Evolutionary conservation across 2,113 vertebrate species (phyloP).

Genomic region (Gasterosteus nipponicus): DNA sequence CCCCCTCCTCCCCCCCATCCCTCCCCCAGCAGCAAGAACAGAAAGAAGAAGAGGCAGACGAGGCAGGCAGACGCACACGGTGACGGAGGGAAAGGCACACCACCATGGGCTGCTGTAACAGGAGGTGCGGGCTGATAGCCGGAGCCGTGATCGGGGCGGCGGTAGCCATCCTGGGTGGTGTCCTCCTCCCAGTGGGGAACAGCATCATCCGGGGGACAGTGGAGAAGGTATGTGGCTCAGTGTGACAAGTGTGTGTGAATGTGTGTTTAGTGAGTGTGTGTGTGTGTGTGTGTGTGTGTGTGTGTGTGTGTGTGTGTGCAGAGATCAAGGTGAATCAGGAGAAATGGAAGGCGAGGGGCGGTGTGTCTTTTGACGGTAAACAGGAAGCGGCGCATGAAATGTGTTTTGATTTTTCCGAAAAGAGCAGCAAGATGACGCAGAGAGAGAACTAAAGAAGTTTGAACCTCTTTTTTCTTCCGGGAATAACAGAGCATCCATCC

Average conservation of each 20-base stretch:
- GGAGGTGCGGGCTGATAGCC: conserved; percentile 78
- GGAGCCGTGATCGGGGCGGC: conserved; percentile 84
- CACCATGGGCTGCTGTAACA: conserved; percentile 79
- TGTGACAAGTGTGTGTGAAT: conserved; percentile 18
- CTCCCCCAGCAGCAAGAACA: conserved; percentile 27
- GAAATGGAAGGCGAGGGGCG: conserved; percentile 39
- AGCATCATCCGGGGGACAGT: conserved; percentile 82
- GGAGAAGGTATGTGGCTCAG: conserved; percentile 83
- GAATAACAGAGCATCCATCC: conserved; percentile 36
- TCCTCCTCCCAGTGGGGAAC: conserved; percentile 90
- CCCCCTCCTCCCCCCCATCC: conserved; percentile 29
- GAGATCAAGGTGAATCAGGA: conserved; percentile 71
- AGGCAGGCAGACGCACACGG: conserved; percentile 39
- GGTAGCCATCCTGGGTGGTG: conserved; percentile 86
- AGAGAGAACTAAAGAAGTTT: not conserved
- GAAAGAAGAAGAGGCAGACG: conserved; percentile 60
- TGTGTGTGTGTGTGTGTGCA: conserved; percentile 3
- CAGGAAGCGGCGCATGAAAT: not conserved
- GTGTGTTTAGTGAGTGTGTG: conserved; percentile 8
- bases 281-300: not conserved
- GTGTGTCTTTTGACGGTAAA: conserved; percentile 32
- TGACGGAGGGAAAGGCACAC: conserved; percentile 48
- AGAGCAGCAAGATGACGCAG: conserved; percentile 1
- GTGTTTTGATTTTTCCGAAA: conserved; percentile 21
- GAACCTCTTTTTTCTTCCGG: not conserved